Base-by-base conservation (phyloP, 2,888 invertebrate species). In the Himalopsyche anomala region DNA sequence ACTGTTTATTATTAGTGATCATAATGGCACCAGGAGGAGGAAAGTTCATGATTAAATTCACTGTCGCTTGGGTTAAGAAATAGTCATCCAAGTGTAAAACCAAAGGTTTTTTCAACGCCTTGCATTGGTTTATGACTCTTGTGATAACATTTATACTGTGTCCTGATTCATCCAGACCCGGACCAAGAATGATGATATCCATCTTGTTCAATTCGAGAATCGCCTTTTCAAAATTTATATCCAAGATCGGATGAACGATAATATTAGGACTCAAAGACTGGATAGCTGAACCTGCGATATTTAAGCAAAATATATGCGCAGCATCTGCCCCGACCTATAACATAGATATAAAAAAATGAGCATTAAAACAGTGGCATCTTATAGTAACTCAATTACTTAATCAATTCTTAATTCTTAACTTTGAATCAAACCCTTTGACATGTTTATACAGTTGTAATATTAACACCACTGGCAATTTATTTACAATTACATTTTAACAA, bases 231-330 rank as follows among this genome's bases (percentile, higher is more conserved):
- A n/a, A 45, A 38, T 86, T 74, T 19, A 11, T 62, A 5, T 62
- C 62, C n/a, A 84, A 98, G 87, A 97, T 90, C 0, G 99, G 99
- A 92, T 99, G 97, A 0, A 99, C 99, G 90, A 99, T 99, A 82
- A 99, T 93, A 91, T 99, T 99, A 0, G 99, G 99, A 90, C 98
- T 98, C 91, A 98, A 99, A 0, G 96, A 95, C 92, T 99, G 99
- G 88, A 99, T 98, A 0, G 98, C 97, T 36, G 94, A 91, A 0
- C 97, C 97, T 5, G 99, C 98, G 84, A 96, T 95, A 88, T 94
- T 94, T 19, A 96, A 94, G 90, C 99, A 99, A 91, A 99, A 98
- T 82, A 99, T 95, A 91, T 99, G 98, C 2, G 96, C 96, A 88
- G 99, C 93, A 91, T 99, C 99, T 62, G 97, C 96, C 42, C 99